These are phyloP conservation scores for Atlantisia rogersi DNA, from an alignment of 2,113 vertebrate genomes.

Conservation along the genomic window DNA sequence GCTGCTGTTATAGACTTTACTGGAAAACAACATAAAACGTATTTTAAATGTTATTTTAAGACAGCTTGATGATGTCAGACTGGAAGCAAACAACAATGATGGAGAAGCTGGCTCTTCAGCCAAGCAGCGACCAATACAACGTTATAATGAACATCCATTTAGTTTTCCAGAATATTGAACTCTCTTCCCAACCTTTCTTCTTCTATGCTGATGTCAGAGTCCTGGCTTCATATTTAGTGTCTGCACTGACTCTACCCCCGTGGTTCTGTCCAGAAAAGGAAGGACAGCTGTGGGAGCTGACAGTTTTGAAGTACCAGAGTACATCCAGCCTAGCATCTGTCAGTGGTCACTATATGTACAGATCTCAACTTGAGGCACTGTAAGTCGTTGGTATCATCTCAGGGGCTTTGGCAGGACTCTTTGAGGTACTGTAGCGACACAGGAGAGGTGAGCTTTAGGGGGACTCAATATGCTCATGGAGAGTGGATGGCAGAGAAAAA, in stretches of 20 bases:
- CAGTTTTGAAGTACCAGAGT: neutral
- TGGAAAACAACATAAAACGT: neutral
- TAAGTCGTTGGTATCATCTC: neutral
- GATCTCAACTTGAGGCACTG: neutral
- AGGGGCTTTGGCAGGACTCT: neutral
- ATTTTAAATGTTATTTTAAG: constrained; percentile 32
- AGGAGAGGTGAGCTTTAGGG: neutral
- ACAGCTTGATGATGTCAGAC: neutral
- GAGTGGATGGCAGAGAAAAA: neutral
- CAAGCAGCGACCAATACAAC: neutral
- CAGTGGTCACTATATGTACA: neutral
- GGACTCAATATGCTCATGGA: neutral
- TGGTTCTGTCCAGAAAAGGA: neutral
- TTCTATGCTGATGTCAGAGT: neutral
- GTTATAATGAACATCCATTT: neutral
- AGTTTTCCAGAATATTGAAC: neutral
- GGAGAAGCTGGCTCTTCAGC: neutral
- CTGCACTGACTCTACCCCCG: neutral
- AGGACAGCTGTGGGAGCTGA: neutral
- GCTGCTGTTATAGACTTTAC: neutral
- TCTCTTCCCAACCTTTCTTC: neutral
- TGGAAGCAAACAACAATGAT: neutral
- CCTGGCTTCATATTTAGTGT: neutral
- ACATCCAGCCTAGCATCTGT: neutral
- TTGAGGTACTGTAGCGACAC: neutral